Percentiles rank a stretch among this genome's conserved stretches.
These are phyloP conservation scores for Ceuthmochares aereus DNA, from an alignment of 2,113 vertebrate species.

Conservation along the genomic window DNA sequence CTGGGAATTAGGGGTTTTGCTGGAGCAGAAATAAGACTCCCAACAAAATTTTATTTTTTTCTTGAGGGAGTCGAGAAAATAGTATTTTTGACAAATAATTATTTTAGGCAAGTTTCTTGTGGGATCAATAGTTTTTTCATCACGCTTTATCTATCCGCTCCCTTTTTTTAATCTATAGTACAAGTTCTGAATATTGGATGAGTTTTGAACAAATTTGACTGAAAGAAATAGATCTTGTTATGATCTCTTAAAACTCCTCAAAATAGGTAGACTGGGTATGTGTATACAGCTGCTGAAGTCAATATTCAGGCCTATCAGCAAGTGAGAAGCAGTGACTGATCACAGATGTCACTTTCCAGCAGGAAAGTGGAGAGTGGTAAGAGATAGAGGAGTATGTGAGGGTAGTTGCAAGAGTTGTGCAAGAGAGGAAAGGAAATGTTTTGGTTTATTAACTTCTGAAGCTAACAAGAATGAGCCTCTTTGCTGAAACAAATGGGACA, in stretches of 20 bases:
- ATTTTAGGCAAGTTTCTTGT: background rate
- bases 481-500: background rate
- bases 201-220: background rate
- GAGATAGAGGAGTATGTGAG: background rate
- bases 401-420: background rate
- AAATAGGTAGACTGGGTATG: background rate
- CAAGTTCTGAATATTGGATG: background rate
- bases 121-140: background rate
- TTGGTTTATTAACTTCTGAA: background rate
- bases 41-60: background rate
- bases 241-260: background rate
- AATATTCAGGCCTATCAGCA: background rate
- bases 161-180: background rate
- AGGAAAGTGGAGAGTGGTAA: background rate
- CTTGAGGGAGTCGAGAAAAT: background rate
- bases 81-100: background rate
- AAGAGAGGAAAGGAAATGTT: background rate
- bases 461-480: background rate
- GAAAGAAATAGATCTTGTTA: background rate
- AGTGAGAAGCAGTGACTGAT: background rate
- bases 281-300: background rate
- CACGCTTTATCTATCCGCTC: background rate
- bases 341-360: background rate
- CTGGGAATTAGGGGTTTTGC: background rate
- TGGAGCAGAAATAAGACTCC: background rate